These are phyloP conservation scores for Lepidotrigona ventralis DNA, from an alignment of 1,140 invertebrate genomes.

Conservation along the genomic window DNA sequence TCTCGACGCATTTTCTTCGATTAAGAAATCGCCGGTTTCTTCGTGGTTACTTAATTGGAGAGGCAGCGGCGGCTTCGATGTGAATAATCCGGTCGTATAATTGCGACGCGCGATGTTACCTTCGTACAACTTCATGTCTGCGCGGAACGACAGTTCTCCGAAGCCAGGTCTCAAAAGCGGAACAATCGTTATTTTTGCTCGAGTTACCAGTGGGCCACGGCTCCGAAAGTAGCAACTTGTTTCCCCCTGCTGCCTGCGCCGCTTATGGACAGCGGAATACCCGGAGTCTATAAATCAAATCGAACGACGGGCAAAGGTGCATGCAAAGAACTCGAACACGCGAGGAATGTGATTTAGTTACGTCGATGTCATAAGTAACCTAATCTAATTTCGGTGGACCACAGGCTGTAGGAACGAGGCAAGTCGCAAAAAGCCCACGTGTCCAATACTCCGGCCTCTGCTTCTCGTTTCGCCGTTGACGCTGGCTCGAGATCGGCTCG, in stretches of 20 bases:
- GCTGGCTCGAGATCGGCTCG: background rate
- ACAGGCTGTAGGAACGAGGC: background rate
- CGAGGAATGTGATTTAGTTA: conserved; percentile 59
- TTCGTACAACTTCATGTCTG: background rate
- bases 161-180: background rate
- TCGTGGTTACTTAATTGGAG: background rate
- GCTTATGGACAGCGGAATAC: conserved; percentile 44
- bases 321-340: conserved; percentile 50
- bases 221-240: conserved; percentile 55
- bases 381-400: conserved; percentile 50
- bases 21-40: background rate
- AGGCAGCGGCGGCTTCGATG: background rate
- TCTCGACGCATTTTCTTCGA: background rate
- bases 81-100: background rate
- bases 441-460: background rate
- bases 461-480: background rate
- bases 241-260: conserved; percentile 25
- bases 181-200: conserved; percentile 16
- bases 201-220: conserved; percentile 9
- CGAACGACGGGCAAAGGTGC: conserved; percentile 44
- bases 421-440: conserved; percentile 25
- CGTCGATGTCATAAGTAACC: conserved; percentile 50
- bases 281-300: conserved; percentile 52
- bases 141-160: background rate
- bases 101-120: background rate